These are phyloP conservation scores for Xylota segnis DNA, from an alignment of 2,888 invertebrate genomes.

Conservation along the genomic window DNA sequence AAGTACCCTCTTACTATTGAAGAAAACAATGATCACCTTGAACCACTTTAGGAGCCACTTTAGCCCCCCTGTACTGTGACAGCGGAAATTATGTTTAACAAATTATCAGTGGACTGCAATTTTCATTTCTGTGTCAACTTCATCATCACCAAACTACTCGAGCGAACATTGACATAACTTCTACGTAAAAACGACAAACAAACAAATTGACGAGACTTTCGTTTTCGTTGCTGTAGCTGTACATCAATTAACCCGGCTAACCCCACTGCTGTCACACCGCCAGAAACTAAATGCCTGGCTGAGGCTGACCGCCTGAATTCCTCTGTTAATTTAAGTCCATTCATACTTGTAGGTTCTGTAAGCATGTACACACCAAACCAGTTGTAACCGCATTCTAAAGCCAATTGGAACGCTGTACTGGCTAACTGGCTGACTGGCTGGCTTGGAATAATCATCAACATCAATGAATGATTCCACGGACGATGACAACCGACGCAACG, in stretches of 20 bases:
- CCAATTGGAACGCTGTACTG: constrained; percentile 23
- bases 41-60: not conserved
- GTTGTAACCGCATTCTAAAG: constrained; percentile 48
- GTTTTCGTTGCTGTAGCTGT: constrained; percentile 59
- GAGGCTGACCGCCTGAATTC: constrained; percentile 26
- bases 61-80: not conserved
- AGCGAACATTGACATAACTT: constrained; percentile 28
- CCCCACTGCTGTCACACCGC: constrained; percentile 11
- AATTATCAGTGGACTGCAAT: not conserved
- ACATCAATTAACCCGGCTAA: constrained; percentile 70
- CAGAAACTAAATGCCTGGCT: constrained; percentile 1
- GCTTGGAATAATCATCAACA: constrained; percentile 8
- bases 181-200: constrained; percentile 23
- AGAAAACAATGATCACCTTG: not conserved
- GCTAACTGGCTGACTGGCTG: not conserved
- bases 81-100: not conserved
- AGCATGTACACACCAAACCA: constrained; percentile 16
- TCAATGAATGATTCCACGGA: constrained; percentile 30
- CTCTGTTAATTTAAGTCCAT: constrained; percentile 52
- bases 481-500: not conserved
- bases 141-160: constrained; percentile 2
- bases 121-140: constrained; percentile 21
- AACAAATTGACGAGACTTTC: constrained; percentile 54
- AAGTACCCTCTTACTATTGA: no score
- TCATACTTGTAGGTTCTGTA: constrained; percentile 36